Conservation (phyloP, 2,113 vertebrate genomes). For the Triplophysa dalaica region DNA sequence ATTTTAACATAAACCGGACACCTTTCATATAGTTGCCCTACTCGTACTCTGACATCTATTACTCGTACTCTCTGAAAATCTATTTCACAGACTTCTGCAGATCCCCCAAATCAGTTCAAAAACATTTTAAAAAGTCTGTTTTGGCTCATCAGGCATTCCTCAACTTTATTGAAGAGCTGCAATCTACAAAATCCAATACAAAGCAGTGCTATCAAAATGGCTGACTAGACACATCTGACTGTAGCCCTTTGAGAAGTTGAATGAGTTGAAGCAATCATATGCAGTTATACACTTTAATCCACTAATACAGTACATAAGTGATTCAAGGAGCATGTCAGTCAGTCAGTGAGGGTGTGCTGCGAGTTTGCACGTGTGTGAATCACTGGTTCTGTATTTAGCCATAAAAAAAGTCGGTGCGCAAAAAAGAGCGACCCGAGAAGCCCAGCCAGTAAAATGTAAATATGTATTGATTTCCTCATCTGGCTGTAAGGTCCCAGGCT, state of each 20-base stretch:
- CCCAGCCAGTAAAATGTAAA: slow-evolving; percentile 52
- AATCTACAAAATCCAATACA: slow-evolving; percentile 8
- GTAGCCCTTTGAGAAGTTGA: not conserved
- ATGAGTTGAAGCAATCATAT: slow-evolving; percentile 14
- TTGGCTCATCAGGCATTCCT: slow-evolving; percentile 16
- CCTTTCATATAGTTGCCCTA: not conserved
- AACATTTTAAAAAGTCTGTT: not conserved
- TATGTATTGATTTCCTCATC: slow-evolving; percentile 55
- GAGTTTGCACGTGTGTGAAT: slow-evolving; percentile 5
- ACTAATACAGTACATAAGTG: slow-evolving; percentile 19
- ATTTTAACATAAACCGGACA: not conserved
- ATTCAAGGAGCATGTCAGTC: slow-evolving; percentile 13
- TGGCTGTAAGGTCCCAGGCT: slow-evolving; percentile 47
- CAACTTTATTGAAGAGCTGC: slow-evolving; percentile 15
- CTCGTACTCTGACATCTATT: no score
- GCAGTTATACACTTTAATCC: not conserved
- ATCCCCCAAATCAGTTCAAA: not conserved
- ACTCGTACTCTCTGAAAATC: not conserved
- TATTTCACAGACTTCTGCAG: not conserved
- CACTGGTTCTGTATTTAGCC: slow-evolving; percentile 41
- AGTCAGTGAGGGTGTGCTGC: slow-evolving; percentile 8
- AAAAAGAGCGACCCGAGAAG: slow-evolving; percentile 37
- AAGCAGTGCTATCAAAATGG: slow-evolving; percentile 3
- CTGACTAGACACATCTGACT: slow-evolving; percentile 9
- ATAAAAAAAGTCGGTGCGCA: slow-evolving; percentile 6